Conservation (phyloP, 2,113 vertebrate species). For the Cephalopholis sonnerati region DNA sequence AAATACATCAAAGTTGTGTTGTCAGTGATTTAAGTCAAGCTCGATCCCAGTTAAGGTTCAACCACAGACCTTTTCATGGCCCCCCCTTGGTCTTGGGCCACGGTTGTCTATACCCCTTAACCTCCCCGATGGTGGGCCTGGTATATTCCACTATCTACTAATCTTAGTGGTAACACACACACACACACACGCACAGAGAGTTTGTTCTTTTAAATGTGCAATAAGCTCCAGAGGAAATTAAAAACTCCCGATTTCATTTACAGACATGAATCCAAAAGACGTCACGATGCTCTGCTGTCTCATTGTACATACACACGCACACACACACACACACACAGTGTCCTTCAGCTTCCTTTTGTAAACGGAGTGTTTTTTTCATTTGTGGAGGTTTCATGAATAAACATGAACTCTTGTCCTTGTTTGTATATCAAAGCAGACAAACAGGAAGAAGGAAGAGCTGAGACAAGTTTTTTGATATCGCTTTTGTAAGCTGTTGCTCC, state of each 20-base stretch:
- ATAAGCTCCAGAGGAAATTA: background rate
- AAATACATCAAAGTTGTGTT: no score
- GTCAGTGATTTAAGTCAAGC: no score
- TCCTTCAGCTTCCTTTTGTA: background rate
- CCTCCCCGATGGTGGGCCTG: no score
- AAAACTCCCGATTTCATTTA: background rate
- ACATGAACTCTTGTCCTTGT: constrained; percentile 24
- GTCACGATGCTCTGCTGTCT: background rate
- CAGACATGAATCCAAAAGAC: background rate
- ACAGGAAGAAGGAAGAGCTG: no score
- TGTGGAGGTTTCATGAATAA: constrained; percentile 35
- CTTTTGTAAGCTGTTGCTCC: no score
- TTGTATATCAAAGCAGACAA: background rate
- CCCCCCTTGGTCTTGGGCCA: no score
- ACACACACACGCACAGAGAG: background rate
- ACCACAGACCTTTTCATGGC: no score
- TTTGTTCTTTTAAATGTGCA: background rate
- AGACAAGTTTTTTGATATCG: no score
- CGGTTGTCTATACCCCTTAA: no score
- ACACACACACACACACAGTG: constrained; percentile 12
- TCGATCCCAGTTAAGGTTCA: no score
- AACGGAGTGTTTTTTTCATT: background rate
- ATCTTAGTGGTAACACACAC: background rate
- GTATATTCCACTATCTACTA: no score
- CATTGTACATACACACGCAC: background rate